These are phyloP conservation scores for Drosophila pectinifera DNA, from an alignment of 1,140 invertebrate genomes.

Conservation along the genomic window DNA sequence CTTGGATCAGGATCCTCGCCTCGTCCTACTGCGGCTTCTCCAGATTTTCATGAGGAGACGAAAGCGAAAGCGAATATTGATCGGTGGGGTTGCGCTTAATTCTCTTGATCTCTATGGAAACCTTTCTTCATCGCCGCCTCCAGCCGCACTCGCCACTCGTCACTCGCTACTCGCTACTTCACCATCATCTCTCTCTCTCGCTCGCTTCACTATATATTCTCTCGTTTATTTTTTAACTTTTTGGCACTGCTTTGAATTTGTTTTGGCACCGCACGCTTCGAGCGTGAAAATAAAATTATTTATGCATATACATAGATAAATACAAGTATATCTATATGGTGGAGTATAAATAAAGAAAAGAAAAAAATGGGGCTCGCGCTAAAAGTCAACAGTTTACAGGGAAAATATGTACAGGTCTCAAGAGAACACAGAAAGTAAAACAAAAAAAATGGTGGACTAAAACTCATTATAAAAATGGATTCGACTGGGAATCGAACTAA, in stretches of 20 bases:
- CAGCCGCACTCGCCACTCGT: not conserved
- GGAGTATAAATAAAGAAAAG: conserved; percentile 36
- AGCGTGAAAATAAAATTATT: conserved; percentile 68
- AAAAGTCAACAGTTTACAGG: conserved; percentile 53
- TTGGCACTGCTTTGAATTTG: conserved; percentile 78
- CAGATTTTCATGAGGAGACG: conserved; percentile 4
- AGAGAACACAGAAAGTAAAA: conserved; percentile 14
- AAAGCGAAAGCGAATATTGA: conserved; percentile 28
- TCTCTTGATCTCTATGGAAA: conserved; percentile 11
- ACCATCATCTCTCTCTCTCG: not conserved
- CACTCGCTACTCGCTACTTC: no score
- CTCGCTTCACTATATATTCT: conserved; percentile 8
- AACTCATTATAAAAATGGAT: conserved; percentile 2
- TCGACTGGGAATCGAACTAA: conserved; percentile 15
- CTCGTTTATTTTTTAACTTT: conserved; percentile 52
- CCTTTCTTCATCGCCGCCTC: not conserved
- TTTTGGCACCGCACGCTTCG: conserved; percentile 79
- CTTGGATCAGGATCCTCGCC: not conserved
- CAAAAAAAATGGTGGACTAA: conserved; percentile 10
- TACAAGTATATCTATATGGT: conserved; percentile 37
- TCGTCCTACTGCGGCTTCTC: conserved; percentile 3
- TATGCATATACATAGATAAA: conserved; percentile 46
- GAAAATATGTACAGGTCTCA: conserved; percentile 66
- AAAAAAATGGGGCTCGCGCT: conserved; percentile 27
- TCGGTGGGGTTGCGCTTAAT: conserved; percentile 62